phyloP scores from a whole-genome alignment of 1,140 invertebrate species.

The Ladona fulva region DNA sequence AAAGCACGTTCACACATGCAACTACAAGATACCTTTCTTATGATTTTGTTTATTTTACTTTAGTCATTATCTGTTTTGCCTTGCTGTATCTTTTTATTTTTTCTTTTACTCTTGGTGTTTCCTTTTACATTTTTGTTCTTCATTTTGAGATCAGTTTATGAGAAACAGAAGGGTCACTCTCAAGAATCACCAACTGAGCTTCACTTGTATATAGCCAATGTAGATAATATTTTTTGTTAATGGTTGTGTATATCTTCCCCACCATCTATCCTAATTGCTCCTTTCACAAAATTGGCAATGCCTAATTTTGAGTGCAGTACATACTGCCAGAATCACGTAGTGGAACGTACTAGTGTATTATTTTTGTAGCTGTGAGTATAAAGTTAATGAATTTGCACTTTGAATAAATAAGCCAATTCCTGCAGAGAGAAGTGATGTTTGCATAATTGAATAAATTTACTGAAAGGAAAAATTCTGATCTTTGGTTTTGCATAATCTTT shows the following conservation, averaged over 20 bases:
- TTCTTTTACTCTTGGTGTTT: neutral
- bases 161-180: conserved; percentile 19
- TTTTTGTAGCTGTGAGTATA: conserved; percentile 1
- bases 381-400: conserved; percentile 10
- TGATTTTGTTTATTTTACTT: conserved; percentile 14
- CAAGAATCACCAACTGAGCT: neutral
- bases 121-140: conserved; percentile 3
- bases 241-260: neutral
- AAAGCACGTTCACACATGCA: neutral
- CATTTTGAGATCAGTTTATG: conserved; percentile 12
- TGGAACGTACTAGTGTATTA: conserved; percentile 4
- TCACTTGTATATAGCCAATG: conserved; percentile 10
- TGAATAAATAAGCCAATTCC: neutral
- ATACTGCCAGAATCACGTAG: neutral
- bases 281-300: neutral
- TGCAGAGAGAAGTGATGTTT: conserved; percentile 9
- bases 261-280: neutral
- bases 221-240: conserved; percentile 3
- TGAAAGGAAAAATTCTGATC: no score
- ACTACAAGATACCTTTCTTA: neutral
- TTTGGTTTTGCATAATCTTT: no score
- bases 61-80: conserved; percentile 9
- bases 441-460: no score
- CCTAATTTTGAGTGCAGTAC: neutral
- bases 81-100: conserved; percentile 13